A percentile compares a stretch with the other conserved stretches of the same genome.
phyloP scores from a whole-genome alignment of 2,113 vertebrate genomes.

The Ivindomyrus marchei region DNA sequence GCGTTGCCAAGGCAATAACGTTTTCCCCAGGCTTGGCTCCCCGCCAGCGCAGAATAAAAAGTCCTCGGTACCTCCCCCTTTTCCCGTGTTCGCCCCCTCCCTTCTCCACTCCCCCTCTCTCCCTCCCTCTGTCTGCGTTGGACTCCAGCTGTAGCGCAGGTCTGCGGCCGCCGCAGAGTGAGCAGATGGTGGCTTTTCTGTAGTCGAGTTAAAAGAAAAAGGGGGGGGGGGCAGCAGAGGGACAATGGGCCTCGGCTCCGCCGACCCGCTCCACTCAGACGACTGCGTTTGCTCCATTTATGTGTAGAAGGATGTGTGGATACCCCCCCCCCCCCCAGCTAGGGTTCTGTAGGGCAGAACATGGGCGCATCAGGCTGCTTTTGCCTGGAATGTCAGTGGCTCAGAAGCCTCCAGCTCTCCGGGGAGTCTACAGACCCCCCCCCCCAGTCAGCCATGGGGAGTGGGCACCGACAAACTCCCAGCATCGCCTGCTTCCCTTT shows the following conservation, averaged over 20 bases:
- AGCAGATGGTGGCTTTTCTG: constrained; percentile 43
- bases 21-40: background rate
- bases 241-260: constrained; percentile 16
- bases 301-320: constrained; percentile 21
- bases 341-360: background rate
- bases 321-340: background rate
- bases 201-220: constrained; percentile 27
- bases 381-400: background rate
- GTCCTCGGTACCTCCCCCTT: background rate
- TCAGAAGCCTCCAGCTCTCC: background rate
- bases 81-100: background rate
- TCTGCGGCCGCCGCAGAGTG: constrained; percentile 36
- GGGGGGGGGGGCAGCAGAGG: background rate
- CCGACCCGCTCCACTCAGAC: constrained; percentile 26
- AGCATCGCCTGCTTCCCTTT: background rate
- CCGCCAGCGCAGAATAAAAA: background rate
- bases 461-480: background rate
- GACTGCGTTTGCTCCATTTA: constrained; percentile 34
- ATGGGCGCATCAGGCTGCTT: background rate
- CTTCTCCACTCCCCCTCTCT: constrained; percentile 1
- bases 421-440: background rate
- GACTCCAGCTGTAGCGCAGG: constrained; percentile 35
- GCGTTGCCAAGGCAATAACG: background rate
- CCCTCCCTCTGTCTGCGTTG: constrained; percentile 26
- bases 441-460: background rate